These are phyloP conservation scores for Carapus acus DNA, from an alignment of 2,797 vertebrate species.

Conservation along the genomic window DNA sequence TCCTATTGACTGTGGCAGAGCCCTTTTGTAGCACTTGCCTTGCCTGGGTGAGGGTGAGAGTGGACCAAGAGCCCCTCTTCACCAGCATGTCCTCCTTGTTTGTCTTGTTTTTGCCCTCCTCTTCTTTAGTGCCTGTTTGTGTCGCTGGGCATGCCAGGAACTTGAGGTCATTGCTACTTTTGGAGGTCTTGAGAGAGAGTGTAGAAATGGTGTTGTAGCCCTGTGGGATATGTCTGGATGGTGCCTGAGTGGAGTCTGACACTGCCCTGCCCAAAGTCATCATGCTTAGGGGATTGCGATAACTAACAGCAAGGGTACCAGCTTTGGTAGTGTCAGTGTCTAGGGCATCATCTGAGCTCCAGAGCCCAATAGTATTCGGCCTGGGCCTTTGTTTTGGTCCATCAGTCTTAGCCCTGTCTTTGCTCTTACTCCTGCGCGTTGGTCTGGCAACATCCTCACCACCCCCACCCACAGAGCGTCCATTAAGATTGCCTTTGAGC, in stretches of 20 bases:
- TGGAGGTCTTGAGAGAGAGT: slow-evolving; percentile 92
- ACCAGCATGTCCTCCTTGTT: slow-evolving; percentile 80
- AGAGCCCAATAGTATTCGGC: slow-evolving; percentile 88
- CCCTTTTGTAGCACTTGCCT: slow-evolving; percentile 95
- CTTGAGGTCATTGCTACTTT: slow-evolving; percentile 95
- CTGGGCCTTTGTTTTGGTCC: slow-evolving; percentile 82
- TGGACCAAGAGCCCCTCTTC: slow-evolving; percentile 96
- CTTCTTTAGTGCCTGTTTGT: slow-evolving; percentile 68
- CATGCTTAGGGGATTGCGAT: slow-evolving; percentile 88
- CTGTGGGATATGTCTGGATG: slow-evolving; percentile 84
- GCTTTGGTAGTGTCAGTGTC: slow-evolving; percentile 79
- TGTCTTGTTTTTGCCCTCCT: slow-evolving; percentile 69
- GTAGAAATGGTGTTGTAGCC: slow-evolving; percentile 95
- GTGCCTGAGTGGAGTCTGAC: slow-evolving; percentile 85
- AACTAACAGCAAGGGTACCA: slow-evolving; percentile 71
- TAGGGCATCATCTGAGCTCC: slow-evolving; percentile 92
- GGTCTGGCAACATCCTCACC: slow-evolving; percentile 76
- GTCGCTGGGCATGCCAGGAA: slow-evolving; percentile 67
- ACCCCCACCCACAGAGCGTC: slow-evolving; percentile 58
- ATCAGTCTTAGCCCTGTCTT: slow-evolving; percentile 91
- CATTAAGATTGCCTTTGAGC: slow-evolving; percentile 78
- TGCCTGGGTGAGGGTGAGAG: slow-evolving; percentile 92
- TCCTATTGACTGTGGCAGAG: slow-evolving; percentile 91
- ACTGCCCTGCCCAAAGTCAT: slow-evolving; percentile 90
- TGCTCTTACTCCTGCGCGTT: slow-evolving; percentile 91